phyloP scores from a whole-genome alignment of 2,888 invertebrate genomes.

The Junonia oenone region DNA sequence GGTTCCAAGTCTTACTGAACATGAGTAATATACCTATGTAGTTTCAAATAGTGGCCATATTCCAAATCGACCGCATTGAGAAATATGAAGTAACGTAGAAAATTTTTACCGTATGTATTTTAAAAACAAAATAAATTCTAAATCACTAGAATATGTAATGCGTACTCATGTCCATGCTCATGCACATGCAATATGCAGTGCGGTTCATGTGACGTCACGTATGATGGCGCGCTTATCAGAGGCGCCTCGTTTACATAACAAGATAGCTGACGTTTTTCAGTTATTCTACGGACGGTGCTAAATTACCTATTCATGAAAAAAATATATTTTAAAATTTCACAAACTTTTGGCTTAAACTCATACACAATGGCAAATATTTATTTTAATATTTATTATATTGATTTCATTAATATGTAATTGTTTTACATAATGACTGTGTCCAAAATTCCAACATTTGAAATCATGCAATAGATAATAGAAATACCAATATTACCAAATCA shows the following conservation, averaged over 20 bases:
- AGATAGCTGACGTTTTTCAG: conserved; percentile 3
- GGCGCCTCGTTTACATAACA: conserved; percentile 9
- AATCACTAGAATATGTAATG: conserved; percentile 6
- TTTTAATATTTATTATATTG: too few species aligned
- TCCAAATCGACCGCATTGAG: too few species aligned
- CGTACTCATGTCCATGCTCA: conserved; percentile 6
- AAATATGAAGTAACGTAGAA: not conserved
- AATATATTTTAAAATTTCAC: too few species aligned
- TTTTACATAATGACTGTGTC: too few species aligned
- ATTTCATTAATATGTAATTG: too few species aligned
- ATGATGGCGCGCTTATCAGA: conserved; percentile 8
- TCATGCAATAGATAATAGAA: too few species aligned
- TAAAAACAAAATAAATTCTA: not conserved
- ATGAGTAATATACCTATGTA: too few species aligned
- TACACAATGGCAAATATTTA: too few species aligned
- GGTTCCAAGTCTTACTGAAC: not conserved
- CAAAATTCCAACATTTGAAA: too few species aligned
- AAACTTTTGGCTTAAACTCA: too few species aligned
- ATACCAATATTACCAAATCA: too few species aligned
- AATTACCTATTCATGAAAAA: not conserved
- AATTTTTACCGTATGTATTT: not conserved
- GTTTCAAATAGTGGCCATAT: too few species aligned
- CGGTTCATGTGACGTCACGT: conserved; percentile 18
- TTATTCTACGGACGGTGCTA: not conserved
- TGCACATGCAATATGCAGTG: conserved; percentile 10